Conservation (phyloP, 2,888 invertebrate species). For the Cylindroiulus punctatus region DNA sequence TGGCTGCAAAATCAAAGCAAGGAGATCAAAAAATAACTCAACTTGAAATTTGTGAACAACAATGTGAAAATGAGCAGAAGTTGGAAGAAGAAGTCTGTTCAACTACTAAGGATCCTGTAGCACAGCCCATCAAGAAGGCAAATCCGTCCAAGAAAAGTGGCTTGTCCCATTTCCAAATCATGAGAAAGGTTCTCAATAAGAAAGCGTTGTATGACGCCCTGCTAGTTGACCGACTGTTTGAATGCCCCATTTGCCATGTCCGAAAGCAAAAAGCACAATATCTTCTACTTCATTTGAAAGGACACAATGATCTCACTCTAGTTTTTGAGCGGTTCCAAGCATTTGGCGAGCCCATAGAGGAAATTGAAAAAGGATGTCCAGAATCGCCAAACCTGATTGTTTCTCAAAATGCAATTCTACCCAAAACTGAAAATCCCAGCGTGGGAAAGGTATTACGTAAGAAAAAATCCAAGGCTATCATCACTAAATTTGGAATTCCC, state of each 20-base stretch:
- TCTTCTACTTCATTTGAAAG: slow-evolving; percentile 46
- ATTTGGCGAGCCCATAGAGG: neutral
- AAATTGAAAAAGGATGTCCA: neutral
- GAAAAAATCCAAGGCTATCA: neutral
- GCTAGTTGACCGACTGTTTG: neutral
- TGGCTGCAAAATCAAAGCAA: neutral
- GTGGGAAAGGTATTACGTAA: neutral
- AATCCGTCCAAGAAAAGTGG: neutral
- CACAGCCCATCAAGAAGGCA: neutral
- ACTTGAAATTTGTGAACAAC: neutral
- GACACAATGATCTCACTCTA: slow-evolving; percentile 43
- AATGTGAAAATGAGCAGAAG: neutral
- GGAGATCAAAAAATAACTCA: neutral
- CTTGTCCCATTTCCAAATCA: slow-evolving; percentile 51
- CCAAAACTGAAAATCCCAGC: neutral
- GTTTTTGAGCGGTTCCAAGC: slow-evolving; percentile 48
- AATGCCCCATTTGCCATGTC: slow-evolving; percentile 48
- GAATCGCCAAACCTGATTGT: neutral
- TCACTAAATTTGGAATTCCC: neutral
- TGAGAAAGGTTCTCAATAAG: slow-evolving; percentile 48
- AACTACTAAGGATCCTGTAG: neutral
- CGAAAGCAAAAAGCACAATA: slow-evolving; percentile 40
- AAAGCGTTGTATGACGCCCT: slow-evolving; percentile 48
- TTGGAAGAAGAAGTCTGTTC: neutral
- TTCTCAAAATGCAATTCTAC: neutral